phyloP scores from a whole-genome alignment of 2,888 invertebrate genomes.

The Drosophila helvetica region DNA sequence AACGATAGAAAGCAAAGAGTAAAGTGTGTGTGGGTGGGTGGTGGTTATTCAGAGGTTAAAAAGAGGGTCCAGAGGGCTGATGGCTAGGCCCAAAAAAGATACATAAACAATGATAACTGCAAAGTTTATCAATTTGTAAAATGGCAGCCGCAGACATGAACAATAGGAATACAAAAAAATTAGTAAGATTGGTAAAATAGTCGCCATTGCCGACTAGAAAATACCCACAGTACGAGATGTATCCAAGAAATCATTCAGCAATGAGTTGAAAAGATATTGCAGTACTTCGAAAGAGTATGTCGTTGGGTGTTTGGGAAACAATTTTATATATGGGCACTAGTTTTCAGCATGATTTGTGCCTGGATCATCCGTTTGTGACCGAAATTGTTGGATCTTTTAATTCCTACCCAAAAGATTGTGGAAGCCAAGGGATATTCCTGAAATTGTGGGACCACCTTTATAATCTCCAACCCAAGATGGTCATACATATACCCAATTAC shows the following conservation, averaged over 20 bases:
- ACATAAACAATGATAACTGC: slow-evolving; percentile 76
- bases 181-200: background rate
- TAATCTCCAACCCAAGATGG: too few relatives aligned
- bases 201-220: background rate
- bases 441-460: too few relatives aligned
- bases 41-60: background rate
- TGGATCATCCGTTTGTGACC: too few relatives aligned
- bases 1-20: slow-evolving; percentile 46
- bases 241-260: background rate
- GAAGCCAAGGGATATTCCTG: too few relatives aligned
- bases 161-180: background rate
- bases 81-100: slow-evolving; percentile 54
- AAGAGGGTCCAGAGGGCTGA: slow-evolving; percentile 40
- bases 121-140: slow-evolving; percentile 78
- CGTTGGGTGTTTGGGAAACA: too few relatives aligned
- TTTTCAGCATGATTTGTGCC: too few relatives aligned
- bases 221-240: background rate
- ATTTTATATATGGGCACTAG: too few relatives aligned
- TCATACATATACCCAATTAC: too few relatives aligned
- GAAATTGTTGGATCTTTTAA: too few relatives aligned
- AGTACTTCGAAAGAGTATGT: too few relatives aligned
- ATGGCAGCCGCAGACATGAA: slow-evolving; percentile 54
- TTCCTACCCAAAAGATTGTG: too few relatives aligned
- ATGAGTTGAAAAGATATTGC: too few relatives aligned
- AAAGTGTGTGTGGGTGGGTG: slow-evolving; percentile 19